These are phyloP conservation scores for Salpingus planirostris DNA, from an alignment of 2,888 invertebrate genomes.

Conservation along the genomic window DNA sequence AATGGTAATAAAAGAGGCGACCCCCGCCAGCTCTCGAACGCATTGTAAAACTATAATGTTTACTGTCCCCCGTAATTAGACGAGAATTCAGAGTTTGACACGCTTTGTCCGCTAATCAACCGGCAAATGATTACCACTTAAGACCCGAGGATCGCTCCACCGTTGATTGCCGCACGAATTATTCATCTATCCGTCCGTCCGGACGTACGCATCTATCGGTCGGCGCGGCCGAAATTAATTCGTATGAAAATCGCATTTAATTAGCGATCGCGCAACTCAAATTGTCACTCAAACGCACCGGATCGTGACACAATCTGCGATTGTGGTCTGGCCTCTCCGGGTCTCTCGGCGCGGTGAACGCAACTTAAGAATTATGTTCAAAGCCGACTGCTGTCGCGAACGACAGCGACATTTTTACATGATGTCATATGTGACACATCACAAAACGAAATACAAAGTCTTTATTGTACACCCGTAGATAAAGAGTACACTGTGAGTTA, in stretches of 20 bases:
- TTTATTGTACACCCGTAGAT: conserved; percentile 27
- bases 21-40: conserved; percentile 30
- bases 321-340: too few species aligned
- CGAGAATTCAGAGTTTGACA: conserved; percentile 24
- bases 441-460: conserved; percentile 30
- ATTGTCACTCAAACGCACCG: conserved; percentile 11
- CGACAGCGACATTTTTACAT: conserved; percentile 29
- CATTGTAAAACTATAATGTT: conserved; percentile 32
- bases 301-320: conserved; percentile 15
- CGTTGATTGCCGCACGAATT: too few species aligned
- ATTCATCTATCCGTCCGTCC: too few species aligned
- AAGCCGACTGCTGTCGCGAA: conserved; percentile 21
- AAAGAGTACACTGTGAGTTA: conserved; percentile 29
- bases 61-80: conserved; percentile 28
- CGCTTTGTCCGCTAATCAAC: conserved; percentile 27
- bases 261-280: conserved; percentile 7
- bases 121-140: conserved; percentile 21
- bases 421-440: conserved; percentile 31
- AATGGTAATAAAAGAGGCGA: conserved; percentile 40
- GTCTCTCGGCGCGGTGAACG: too few species aligned
- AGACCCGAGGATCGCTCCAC: too few species aligned
- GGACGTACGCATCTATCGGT: too few species aligned
- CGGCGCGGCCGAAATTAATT: too few species aligned
- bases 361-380: too few species aligned
- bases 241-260: not conserved